Base-by-base conservation (phyloP, 1,140 invertebrate species). In the Euborellia annulipes region DNA sequence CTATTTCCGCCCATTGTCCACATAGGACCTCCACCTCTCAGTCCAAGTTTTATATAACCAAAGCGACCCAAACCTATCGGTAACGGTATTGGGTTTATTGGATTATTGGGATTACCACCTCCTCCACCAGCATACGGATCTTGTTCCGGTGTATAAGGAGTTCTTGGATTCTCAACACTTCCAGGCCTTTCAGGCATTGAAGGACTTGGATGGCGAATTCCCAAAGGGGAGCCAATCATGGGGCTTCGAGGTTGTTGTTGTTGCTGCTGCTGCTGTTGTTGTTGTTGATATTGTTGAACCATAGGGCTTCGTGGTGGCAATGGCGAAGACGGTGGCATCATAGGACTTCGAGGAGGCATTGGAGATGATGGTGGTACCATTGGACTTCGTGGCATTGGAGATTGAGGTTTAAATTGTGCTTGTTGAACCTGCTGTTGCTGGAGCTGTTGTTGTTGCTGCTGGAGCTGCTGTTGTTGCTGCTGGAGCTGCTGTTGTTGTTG, bases 11-110 rank as follows among this genome's bases (percentile, higher is more conserved):
- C 48, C 65, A 46, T 45, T 37, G 52, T 55, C 75, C 78, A 82
- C 68, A 82, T 79, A 0, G 81, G 81, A 0, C 76, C 73, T 2
- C 82, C 82, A 8, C 82, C 82, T 50, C 73, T 63, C 2, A 85
- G 62, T 3, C 78, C 82, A 1, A 79, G 58, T 52, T 74, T 75
- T 43, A 71, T 65, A 55, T 73, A 77, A 13, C 67, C 67, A 51
- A 63, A 69, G 37, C 64, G 61, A 4, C 64, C 68, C 39, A 71
- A 70, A 47, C 61, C 58, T 2, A 56, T 59, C 3, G 65, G 61
- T 11, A 67, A 56, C 2, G 70, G 72, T 21, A 73, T 57, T 2
- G 70, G 68, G 54, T 69, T 70, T 45, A 64, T 52, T 48, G 67
- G 63, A 55, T 70, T 68, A 45, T 70, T 65, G 1, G 64, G 57